Base-by-base conservation (phyloP, 2,113 vertebrate genomes). In the Pampusana beccarii region DNA sequence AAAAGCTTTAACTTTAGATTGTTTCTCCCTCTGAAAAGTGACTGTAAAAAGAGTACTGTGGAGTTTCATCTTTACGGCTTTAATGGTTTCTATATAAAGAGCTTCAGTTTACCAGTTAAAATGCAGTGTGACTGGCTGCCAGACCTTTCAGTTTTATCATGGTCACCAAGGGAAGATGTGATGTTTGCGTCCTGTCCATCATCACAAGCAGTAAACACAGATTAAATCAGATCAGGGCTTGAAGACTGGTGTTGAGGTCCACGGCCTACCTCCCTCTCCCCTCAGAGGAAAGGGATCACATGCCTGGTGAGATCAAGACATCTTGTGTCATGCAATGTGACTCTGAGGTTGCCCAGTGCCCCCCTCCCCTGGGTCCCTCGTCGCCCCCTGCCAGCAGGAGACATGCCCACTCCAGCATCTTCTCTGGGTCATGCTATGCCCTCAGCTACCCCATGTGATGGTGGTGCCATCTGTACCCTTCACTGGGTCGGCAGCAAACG, bases 141-240 rank as follows among this genome's bases (percentile, higher is more conserved):
- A 97, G 90, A 79, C 48, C 70, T 94, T 91, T 78, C 80, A 50
- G 44, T 79, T 95, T 81, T 69, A 50, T 90, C 94, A 81, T 25
- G 31, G 62, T 15, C 89, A 79, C 66, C 31, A 69, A 91, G 53
- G 36, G 36, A 93, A 91, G 50, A 3, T 65, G 72, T 69, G 58
- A 85, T 80, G 87, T 95, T 95, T 93, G 86, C 61, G 57, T 93
- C 42, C 89, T 67, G 60, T 95, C 80, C 5, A 1, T 64, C 86
- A 92, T 64, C 42, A 51, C 42, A 78, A 53, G 61, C 34, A 78
- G 31, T 60, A 84, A 94, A 84, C 1, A 8, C 25, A 51, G 72
- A 84, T 79, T 64, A 64, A 91, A 71, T 48, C 61, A 53, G 48
- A 81, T 34, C 25, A 60, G 34, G 25, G 23, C 60, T n/a, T 74